These are phyloP conservation scores for Hipposideros armiger DNA, from an alignment of 2,113 vertebrate genomes.

Conservation along the genomic window DNA sequence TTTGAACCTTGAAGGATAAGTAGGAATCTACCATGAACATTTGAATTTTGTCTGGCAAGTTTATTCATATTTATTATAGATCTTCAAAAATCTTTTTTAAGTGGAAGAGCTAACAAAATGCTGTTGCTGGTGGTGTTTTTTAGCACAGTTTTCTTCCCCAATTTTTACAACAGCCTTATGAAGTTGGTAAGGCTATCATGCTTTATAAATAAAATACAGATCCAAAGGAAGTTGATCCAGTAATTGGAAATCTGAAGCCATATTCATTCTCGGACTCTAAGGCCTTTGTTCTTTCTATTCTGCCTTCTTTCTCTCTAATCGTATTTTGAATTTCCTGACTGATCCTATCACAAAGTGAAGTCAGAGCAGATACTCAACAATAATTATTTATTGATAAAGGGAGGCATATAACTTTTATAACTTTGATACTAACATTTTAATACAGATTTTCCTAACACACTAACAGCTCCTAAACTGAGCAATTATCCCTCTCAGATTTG, in stretches of 20 bases:
- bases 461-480: not conserved
- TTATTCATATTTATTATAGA: not conserved
- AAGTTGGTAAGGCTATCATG: not conserved
- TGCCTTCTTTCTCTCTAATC: not conserved
- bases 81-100: not conserved
- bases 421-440: conserved; percentile 29
- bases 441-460: not conserved
- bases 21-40: not conserved
- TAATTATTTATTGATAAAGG: conserved; percentile 24
- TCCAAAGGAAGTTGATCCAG: not conserved
- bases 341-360: not conserved
- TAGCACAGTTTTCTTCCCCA: not conserved
- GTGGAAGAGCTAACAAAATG: conserved; percentile 14
- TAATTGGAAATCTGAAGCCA: not conserved
- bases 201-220: not conserved
- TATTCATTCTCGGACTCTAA: not conserved
- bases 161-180: not conserved
- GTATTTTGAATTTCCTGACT: not conserved
- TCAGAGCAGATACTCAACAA: not conserved
- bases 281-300: conserved; percentile 9
- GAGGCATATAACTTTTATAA: not conserved
- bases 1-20: not conserved
- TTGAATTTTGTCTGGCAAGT: conserved; percentile 20
- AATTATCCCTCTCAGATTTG: not conserved
- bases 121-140: not conserved